phyloP scores from a whole-genome alignment of 2,888 invertebrate genomes.

The Erebia aethiops region DNA sequence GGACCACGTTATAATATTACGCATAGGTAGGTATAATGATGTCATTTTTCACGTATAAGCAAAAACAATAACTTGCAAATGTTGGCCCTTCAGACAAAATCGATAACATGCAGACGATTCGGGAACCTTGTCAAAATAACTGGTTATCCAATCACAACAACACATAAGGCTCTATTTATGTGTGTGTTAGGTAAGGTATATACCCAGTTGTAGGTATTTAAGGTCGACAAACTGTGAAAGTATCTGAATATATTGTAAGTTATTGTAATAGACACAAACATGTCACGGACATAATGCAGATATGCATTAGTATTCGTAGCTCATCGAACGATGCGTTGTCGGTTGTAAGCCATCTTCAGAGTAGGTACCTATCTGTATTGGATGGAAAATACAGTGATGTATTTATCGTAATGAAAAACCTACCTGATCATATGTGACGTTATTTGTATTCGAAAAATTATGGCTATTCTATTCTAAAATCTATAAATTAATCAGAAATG shows the following conservation, averaged over 20 bases:
- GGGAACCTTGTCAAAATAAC: constrained; percentile 7
- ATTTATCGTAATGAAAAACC: no score
- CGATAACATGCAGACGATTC: constrained; percentile 13
- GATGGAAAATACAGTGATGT: neutral
- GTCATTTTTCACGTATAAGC: neutral
- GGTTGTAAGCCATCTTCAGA: constrained; percentile 5
- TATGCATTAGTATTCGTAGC: neutral
- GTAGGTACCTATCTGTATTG: neutral
- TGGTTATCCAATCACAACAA: constrained; percentile 1
- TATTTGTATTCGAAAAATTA: no score
- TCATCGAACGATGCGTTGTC: neutral
- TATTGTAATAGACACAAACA: constrained; percentile 8
- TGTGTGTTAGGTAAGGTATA: no score
- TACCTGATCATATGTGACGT: no score
- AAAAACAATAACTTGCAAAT: neutral
- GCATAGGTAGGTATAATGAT: neutral
- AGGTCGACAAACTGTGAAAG: neutral
- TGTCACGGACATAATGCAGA: constrained; percentile 3
- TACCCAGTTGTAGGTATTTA: neutral
- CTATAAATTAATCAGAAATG: no score
- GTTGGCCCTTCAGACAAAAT: constrained; percentile 6
- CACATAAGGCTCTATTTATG: neutral
- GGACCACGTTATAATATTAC: constrained; percentile 13
- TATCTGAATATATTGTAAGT: neutral
- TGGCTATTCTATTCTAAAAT: no score